Percentiles rank a stretch among this genome's conserved stretches.
These are phyloP conservation scores for Amphipoea lucens DNA, from an alignment of 2,888 invertebrate species.

Conservation along the genomic window DNA sequence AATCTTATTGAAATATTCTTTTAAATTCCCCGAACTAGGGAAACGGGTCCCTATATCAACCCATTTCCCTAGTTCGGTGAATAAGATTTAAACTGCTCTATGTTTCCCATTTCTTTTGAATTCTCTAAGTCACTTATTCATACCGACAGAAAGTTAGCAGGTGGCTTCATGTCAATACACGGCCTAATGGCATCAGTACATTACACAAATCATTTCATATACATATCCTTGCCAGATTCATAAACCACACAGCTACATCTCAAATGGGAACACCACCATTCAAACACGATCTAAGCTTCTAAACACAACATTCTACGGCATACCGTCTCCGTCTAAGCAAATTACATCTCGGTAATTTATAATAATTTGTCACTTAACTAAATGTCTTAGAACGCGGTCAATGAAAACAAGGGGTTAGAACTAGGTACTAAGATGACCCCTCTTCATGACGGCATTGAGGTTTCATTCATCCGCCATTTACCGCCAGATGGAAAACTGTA, in stretches of 20 bases:
- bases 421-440: conserved; percentile 43
- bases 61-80: too few species aligned
- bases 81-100: too few species aligned
- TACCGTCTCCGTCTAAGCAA: conserved; percentile 29
- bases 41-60: not conserved
- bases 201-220: not conserved
- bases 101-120: not conserved
- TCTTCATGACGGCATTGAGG: conserved; percentile 48
- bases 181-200: not conserved
- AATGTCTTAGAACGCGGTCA: conserved; percentile 64
- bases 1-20: not conserved
- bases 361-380: conserved; percentile 64
- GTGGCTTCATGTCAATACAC: not conserved
- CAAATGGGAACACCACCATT: conserved; percentile 20
- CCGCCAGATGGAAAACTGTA: conserved; percentile 22
- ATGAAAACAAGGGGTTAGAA: conserved; percentile 63
- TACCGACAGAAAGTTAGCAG: not conserved
- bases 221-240: not conserved
- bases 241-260: not conserved
- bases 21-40: not conserved
- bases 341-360: conserved; percentile 42
- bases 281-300: conserved; percentile 5
- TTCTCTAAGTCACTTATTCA: not conserved
- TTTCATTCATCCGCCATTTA: conserved; percentile 36
- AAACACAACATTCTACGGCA: conserved; percentile 33